Conservation (phyloP, 2,888 invertebrate genomes). For the Fissipunctia ypsillon region DNA sequence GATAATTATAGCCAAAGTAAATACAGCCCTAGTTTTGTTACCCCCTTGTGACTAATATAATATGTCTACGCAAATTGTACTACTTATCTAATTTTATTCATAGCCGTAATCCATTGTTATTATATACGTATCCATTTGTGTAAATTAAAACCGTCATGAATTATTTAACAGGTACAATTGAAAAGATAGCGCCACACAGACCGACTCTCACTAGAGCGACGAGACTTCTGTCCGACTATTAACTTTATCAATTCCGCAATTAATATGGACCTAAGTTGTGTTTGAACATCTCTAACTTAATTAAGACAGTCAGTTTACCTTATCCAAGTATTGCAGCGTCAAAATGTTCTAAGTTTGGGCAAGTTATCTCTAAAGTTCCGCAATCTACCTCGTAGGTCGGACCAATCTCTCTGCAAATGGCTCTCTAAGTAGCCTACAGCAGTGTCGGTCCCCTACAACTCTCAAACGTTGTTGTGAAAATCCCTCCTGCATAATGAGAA, state of each 20-base stretch:
- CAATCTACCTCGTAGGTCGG: slow-evolving; percentile 88
- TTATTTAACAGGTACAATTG: slow-evolving; percentile 46
- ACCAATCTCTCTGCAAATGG: slow-evolving; percentile 87
- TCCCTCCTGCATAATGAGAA: slow-evolving; percentile 79
- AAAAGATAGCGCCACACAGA: slow-evolving; percentile 36
- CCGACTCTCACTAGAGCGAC: slow-evolving; percentile 13
- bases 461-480: slow-evolving; percentile 83
- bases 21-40: slow-evolving; percentile 65
- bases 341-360: slow-evolving; percentile 88
- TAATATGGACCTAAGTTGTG: slow-evolving; percentile 77
- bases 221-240: slow-evolving; percentile 58
- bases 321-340: slow-evolving; percentile 88
- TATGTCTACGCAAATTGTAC: slow-evolving; percentile 43
- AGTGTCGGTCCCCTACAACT: slow-evolving; percentile 78
- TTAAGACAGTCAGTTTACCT: slow-evolving; percentile 88
- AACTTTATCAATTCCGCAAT: slow-evolving; percentile 73
- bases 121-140: slow-evolving; percentile 29
- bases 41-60: slow-evolving; percentile 53
- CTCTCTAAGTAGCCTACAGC: slow-evolving; percentile 87
- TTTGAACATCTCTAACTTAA: slow-evolving; percentile 84
- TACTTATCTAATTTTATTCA: slow-evolving; percentile 50
- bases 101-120: slow-evolving; percentile 37
- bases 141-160: slow-evolving; percentile 50
- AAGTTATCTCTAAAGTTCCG: slow-evolving; percentile 88
- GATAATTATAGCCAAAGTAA: slow-evolving; percentile 70